Evolutionary conservation across 1,140 invertebrate genomes (phyloP).

Genomic region (Bemisia tabaci): DNA sequence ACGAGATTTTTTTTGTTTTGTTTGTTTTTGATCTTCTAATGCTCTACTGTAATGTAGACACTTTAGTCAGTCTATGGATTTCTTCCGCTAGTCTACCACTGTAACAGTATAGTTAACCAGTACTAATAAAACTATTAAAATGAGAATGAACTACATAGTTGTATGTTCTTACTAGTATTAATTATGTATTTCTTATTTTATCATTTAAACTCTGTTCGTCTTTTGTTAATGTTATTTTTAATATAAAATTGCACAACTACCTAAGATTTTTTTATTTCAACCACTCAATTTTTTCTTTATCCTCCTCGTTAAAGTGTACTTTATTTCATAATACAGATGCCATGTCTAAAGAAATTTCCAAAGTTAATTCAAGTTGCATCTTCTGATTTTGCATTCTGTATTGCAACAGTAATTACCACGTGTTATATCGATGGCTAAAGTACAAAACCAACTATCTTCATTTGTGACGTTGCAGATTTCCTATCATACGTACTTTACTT

Average conservation of each 20-base stretch:
- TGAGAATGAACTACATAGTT: background rate
- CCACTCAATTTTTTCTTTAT: too few relatives aligned
- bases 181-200: background rate
- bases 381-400: too few relatives aligned
- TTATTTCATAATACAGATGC: too few relatives aligned
- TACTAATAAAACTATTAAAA: background rate
- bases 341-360: too few relatives aligned
- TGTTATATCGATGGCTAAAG: too few relatives aligned
- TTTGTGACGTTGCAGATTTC: too few relatives aligned
- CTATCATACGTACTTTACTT: too few relatives aligned
- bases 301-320: too few relatives aligned
- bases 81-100: background rate
- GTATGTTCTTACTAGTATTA: background rate
- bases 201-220: background rate
- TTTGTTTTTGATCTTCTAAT: background rate
- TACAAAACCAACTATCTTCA: too few relatives aligned
- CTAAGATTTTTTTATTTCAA: too few relatives aligned
- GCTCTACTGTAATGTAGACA: background rate
- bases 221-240: slow-evolving; percentile 1
- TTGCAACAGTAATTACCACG: too few relatives aligned
- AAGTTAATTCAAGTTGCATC: too few relatives aligned
- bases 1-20: background rate
- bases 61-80: background rate
- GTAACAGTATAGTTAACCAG: background rate
- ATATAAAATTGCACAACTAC: background rate